These are phyloP conservation scores for Phrynosoma blainvillii DNA, from an alignment of 2,113 vertebrate genomes.

Conservation along the genomic window DNA sequence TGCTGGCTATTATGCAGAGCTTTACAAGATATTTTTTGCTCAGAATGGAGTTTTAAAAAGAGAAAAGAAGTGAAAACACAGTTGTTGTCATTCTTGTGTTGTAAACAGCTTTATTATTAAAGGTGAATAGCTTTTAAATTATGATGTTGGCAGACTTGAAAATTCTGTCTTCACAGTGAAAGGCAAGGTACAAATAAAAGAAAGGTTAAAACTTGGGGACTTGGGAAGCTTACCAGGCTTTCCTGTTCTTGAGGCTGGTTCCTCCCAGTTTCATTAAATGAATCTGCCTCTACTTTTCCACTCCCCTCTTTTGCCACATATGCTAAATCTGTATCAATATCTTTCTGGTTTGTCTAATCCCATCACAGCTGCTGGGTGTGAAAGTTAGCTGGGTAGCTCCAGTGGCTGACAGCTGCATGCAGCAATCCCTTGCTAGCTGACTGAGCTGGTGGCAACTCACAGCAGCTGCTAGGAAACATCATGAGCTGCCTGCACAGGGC, in stretches of 20 bases:
- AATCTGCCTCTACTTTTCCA: background rate
- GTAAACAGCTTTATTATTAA: background rate
- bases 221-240: background rate
- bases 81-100: background rate
- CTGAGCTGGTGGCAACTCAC: constrained; percentile 16
- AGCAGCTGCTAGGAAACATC: constrained; percentile 22
- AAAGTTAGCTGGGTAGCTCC: constrained; percentile 31
- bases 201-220: background rate
- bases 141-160: background rate
- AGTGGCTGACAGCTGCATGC: constrained; percentile 24
- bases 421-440: constrained; percentile 17
- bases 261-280: background rate
- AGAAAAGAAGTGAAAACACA: background rate
- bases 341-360: constrained; percentile 20
- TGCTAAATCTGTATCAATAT: constrained; percentile 27
- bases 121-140: background rate
- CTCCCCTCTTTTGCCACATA: background rate
- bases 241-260: background rate
- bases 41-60: background rate
- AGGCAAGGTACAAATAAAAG: background rate
- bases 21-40: background rate
- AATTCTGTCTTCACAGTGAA: background rate
- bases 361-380: constrained; percentile 37
- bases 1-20: background rate
- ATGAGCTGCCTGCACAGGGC: constrained; percentile 7